Conservation (phyloP, 2,888 invertebrate species). For the Deladenus siricidicola region DNA sequence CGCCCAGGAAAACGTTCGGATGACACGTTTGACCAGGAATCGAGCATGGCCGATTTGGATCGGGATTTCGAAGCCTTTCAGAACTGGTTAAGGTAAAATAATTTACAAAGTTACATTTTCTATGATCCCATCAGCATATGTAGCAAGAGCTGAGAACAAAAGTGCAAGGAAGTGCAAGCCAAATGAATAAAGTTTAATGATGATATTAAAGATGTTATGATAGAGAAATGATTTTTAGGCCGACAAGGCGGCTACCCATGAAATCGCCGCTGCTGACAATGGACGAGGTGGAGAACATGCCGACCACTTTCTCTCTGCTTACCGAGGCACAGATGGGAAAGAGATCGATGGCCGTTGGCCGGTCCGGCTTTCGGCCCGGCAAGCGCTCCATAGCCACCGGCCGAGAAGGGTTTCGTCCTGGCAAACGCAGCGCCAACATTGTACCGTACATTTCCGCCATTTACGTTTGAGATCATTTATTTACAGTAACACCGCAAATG, state of each 20-base stretch:
- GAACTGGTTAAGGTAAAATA: neutral
- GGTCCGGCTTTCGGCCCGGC: slow-evolving; percentile 47
- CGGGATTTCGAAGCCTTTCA: neutral
- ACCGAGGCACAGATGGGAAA: slow-evolving; percentile 19
- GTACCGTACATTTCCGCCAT: neutral
- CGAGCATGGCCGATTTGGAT: neutral
- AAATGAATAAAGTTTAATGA: no score
- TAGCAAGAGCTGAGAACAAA: no score
- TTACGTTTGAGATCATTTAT: neutral
- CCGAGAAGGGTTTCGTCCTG: slow-evolving; percentile 27
- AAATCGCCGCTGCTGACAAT: slow-evolving; percentile 5
- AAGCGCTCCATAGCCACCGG: slow-evolving; percentile 39
- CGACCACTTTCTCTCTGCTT: slow-evolving; percentile 1
- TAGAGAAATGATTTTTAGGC: no score
- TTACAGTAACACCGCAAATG: no score
- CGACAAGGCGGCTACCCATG: slow-evolving; percentile 3
- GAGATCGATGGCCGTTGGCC: slow-evolving; percentile 44
- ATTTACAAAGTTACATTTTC: no score
- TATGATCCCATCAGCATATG: no score
- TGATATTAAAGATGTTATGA: no score
- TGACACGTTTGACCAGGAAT: neutral
- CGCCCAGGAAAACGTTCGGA: slow-evolving; percentile 39
- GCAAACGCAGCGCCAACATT: slow-evolving; percentile 17
- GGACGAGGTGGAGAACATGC: slow-evolving; percentile 6
- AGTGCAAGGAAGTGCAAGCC: no score